Percentiles rank a stretch among this genome's conserved stretches.
These are phyloP conservation scores for Anhinga rufa DNA, from an alignment of 2,113 vertebrate species.

Conservation along the genomic window DNA sequence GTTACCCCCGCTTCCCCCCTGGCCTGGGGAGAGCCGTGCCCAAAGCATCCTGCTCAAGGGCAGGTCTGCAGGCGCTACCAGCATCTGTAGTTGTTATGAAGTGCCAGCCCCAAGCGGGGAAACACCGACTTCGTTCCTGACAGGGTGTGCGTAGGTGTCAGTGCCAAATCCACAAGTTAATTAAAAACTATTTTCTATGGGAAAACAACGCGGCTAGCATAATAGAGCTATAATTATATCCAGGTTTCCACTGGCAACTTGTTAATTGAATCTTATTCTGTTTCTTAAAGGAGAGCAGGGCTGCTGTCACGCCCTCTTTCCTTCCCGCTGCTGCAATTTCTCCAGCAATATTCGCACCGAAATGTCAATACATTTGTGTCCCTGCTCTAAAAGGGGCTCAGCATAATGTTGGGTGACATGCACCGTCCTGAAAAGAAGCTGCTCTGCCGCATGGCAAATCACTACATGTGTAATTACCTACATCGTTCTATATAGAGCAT, in stretches of 20 bases:
- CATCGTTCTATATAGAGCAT: slow-evolving; percentile 48
- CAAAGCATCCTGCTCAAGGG: background rate
- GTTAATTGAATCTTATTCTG: slow-evolving; percentile 53
- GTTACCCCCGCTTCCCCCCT: background rate
- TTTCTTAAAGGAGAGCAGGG: slow-evolving; percentile 26
- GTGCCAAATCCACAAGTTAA: slow-evolving; percentile 54
- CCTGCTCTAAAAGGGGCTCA: background rate
- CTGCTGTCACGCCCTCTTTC: slow-evolving; percentile 25
- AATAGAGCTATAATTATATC: slow-evolving; percentile 59
- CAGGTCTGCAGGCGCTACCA: background rate
- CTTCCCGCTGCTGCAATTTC: background rate
- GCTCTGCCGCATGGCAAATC: background rate
- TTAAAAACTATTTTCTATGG: slow-evolving; percentile 55
- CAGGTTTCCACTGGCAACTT: slow-evolving; percentile 60
- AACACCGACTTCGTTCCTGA: background rate
- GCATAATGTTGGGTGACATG: background rate
- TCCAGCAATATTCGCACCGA: background rate
- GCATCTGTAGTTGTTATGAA: background rate
- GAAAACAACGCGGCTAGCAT: slow-evolving; percentile 35
- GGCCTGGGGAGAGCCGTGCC: background rate
- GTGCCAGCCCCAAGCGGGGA: background rate
- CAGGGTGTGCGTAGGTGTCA: background rate
- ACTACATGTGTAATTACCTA: slow-evolving; percentile 53
- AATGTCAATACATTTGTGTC: background rate
- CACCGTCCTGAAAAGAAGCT: background rate